Evolutionary conservation across 2,113 vertebrate species (phyloP).

Genomic region (Rhinolophus ferrumequinum): DNA sequence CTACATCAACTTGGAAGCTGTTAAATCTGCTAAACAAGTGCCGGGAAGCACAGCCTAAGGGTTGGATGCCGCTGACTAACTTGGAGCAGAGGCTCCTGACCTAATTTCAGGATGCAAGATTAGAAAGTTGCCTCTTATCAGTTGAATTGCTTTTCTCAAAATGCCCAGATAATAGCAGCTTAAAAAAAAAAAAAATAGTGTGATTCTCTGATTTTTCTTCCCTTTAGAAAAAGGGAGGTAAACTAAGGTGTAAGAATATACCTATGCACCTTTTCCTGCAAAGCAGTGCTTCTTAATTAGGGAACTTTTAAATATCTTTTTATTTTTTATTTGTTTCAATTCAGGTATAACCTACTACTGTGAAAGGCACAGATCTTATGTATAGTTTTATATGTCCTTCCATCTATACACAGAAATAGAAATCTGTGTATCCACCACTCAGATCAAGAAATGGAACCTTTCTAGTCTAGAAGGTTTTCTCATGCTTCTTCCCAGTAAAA

Average conservation of each 20-base stretch:
- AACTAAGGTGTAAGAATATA: not conserved
- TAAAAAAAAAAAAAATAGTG: not conserved
- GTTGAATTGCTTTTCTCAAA: constrained; percentile 40
- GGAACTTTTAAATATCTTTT: not conserved
- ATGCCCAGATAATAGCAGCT: not conserved
- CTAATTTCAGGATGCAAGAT: not conserved
- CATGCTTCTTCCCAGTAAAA: not conserved
- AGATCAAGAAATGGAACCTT: not conserved
- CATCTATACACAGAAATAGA: not conserved
- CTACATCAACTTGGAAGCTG: constrained; percentile 44
- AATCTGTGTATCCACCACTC: not conserved
- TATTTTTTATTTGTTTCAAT: not conserved
- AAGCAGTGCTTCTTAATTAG: not conserved
- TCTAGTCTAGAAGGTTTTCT: not conserved
- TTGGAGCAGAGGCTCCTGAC: not conserved
- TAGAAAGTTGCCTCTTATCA: not conserved
- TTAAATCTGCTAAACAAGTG: constrained; percentile 33
- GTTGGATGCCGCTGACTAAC: not conserved
- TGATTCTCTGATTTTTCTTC: not conserved
- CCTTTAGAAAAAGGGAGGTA: not conserved
- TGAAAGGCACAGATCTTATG: not conserved
- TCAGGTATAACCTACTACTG: not conserved
- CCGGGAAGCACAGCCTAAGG: not conserved
- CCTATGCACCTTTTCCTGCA: not conserved
- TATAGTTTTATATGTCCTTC: not conserved